Evolutionary conservation across 2,888 invertebrate genomes (phyloP).

Genomic region (Mimas tiliae): DNA sequence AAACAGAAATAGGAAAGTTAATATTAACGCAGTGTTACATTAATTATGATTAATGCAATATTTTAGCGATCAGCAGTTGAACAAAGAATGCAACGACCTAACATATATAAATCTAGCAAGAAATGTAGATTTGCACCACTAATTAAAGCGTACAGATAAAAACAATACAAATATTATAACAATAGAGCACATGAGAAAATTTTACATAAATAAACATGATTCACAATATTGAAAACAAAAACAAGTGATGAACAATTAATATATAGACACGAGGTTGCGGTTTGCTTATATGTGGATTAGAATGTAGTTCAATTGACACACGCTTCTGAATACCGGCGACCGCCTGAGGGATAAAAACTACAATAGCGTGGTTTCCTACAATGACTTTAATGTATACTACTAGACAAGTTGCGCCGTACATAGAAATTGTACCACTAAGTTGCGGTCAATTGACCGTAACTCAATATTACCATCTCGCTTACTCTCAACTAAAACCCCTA

Average conservation of each 20-base stretch:
- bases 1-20: constrained; percentile 59
- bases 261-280: not conserved
- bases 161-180: not conserved
- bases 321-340: not conserved
- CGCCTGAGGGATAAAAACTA: not conserved
- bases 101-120: not conserved
- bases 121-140: not conserved
- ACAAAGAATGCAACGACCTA: no score
- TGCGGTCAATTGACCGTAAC: no score
- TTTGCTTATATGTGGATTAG: not conserved
- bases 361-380: no score
- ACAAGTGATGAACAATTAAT: not conserved
- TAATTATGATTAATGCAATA: not conserved
- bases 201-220: constrained; percentile 4
- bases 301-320: constrained; percentile 7
- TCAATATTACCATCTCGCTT: no score
- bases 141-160: not conserved
- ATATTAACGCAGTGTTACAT: constrained; percentile 2
- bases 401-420: no score
- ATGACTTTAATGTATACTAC: no score
- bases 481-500: no score
- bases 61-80: not conserved
- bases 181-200: not conserved
- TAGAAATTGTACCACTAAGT: no score
- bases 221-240: not conserved